Conservation (phyloP, 2,797 vertebrate genomes). For the Rhinophrynus dorsalis region DNA sequence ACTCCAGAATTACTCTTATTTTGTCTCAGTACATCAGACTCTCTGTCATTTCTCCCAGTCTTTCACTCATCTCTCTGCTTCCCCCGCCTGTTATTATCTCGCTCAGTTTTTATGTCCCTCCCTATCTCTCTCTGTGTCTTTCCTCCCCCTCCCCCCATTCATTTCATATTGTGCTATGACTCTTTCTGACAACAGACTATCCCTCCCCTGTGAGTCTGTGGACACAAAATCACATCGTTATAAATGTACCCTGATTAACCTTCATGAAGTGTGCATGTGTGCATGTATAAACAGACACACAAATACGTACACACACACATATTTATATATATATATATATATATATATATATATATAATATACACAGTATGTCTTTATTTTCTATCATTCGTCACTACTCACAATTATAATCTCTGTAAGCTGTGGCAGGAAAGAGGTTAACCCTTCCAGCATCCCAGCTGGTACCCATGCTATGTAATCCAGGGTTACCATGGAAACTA, state of each 20-base stretch:
- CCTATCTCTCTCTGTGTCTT: not conserved
- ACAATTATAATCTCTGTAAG: not conserved
- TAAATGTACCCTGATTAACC: constrained; percentile 2
- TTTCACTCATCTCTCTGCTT: not conserved
- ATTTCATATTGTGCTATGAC: not conserved
- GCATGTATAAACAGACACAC: not conserved
- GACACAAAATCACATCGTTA: not conserved
- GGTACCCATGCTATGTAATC: constrained; percentile 44
- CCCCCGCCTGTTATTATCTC: not conserved
- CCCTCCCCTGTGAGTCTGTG: not conserved
- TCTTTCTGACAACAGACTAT: not conserved
- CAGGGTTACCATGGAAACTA: constrained; percentile 45
- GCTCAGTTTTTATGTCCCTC: not conserved
- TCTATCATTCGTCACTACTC: not conserved
- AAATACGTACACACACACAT: not conserved
- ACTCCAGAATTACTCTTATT: too few relatives aligned
- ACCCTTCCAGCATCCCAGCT: constrained; percentile 19
- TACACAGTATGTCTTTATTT: not conserved
- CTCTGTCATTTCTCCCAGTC: not conserved
- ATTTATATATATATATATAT: not conserved
- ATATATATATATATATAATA: not conserved
- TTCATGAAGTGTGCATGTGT: not conserved
- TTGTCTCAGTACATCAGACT: not conserved
- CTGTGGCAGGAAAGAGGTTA: constrained; percentile 3
- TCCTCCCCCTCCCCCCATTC: too few relatives aligned